Evolutionary conservation across 1,140 invertebrate genomes (phyloP), one percentile per base, ranked within the genome.

Genomic region (Sminthurides bifidus): DNA sequence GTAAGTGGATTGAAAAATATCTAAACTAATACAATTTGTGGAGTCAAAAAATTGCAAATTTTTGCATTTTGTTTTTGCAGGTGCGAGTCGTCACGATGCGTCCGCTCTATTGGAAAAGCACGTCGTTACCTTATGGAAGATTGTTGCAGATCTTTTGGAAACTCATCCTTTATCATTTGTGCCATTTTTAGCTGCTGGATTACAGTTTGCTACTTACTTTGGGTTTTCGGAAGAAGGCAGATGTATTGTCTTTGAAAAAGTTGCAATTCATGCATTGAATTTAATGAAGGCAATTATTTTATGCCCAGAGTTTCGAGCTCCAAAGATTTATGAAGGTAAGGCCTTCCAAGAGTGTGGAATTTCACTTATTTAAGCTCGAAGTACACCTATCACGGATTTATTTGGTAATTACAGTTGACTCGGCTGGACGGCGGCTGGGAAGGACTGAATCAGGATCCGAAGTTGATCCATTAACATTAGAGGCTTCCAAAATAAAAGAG

Each of bases 251-350:
- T 92, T 89, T 73, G 86, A 91, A 68, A 75, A 81, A 67, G 89
- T 94, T 69, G 81, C 81, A 37, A 88, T 95, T 59, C 85, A 91
- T 58, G 87, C 84, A 64, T 78, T 95, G 54, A 93, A 92, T 73
- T 74, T 93, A 52, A 80, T 93, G 27, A 93, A 91, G 70, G 78
- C 76, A 1, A 84, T 93, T 57, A 73, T 94, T 59, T 70, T 84
- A 49, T 85, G 83, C 71, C 72, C 77, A 8, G 80, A 84, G 67
- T 91, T 85, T 68, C 84, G 79, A 66, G 70, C 76, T 44, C 73
- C 75, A 0, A 83, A 83, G 71, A 66, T 69, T 59, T 67, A 71
- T 24, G 78, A 78, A 72, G 66, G 75, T 75, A 45, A 74, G 71
- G 14, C 56, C 44, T 17, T 46, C 5, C n/a, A 41, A 41, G 23